A percentile compares a stretch with the other conserved stretches of the same genome.
phyloP scores from a whole-genome alignment of 2,888 invertebrate species.

The Megamerina dolium region DNA sequence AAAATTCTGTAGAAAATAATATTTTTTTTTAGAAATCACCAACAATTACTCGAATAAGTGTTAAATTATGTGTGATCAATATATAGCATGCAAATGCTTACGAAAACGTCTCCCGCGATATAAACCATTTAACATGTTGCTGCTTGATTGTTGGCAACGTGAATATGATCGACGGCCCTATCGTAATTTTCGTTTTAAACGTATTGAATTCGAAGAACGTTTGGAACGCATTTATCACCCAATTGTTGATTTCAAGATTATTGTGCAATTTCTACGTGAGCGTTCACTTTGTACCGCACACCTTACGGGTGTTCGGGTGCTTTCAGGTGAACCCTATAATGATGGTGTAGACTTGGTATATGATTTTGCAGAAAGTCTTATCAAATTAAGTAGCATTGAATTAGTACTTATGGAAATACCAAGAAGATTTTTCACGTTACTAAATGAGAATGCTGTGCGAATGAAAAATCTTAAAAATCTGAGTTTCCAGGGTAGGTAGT shows the following conservation, averaged over 20 bases:
- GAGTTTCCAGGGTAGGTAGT: constrained; percentile 29
- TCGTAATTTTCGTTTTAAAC: constrained; percentile 31
- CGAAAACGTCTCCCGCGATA: neutral
- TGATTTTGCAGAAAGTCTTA: constrained; percentile 25
- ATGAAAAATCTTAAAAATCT: constrained; percentile 26
- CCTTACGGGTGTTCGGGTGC: constrained; percentile 23
- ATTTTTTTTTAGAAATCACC: no score
- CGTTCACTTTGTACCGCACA: constrained; percentile 18
- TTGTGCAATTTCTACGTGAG: constrained; percentile 32
- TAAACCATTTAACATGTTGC: constrained; percentile 20
- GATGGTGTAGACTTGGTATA: constrained; percentile 4
- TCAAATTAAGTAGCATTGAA: constrained; percentile 23
- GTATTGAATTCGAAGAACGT: constrained; percentile 34
- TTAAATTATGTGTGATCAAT: neutral
- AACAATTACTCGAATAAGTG: neutral
- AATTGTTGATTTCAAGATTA: constrained; percentile 29
- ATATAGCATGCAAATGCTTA: neutral
- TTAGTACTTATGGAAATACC: constrained; percentile 32
- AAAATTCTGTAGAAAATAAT: no score
- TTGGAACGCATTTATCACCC: constrained; percentile 29
- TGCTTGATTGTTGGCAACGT: constrained; percentile 45
- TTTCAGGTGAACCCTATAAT: neutral
- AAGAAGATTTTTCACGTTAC: constrained; percentile 27
- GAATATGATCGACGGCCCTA: constrained; percentile 43
- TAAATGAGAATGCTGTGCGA: constrained; percentile 23